Evolutionary conservation across 2,797 vertebrate genomes (phyloP).

Genomic region (Peromyscus attwateri): DNA sequence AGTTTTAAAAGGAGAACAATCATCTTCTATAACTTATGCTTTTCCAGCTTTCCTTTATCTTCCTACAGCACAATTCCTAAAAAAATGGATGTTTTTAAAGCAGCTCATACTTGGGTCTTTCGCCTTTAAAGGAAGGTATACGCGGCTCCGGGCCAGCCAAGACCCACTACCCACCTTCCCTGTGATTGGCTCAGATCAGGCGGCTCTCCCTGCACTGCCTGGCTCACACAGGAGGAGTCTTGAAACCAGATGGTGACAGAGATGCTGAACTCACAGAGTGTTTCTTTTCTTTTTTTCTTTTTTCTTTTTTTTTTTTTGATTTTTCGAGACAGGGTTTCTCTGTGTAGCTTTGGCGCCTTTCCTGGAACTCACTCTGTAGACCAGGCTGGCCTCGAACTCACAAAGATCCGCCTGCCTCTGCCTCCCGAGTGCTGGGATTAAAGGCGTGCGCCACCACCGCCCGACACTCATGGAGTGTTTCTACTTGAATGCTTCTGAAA

Average conservation of each 20-base stretch:
- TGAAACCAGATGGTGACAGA: background rate
- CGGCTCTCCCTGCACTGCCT: background rate
- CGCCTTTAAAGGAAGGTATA: background rate
- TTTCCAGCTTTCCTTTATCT: slow-evolving; percentile 31
- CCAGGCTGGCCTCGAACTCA: no score
- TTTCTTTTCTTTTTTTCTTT: no score
- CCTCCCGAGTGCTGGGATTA: no score
- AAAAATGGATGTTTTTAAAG: background rate
- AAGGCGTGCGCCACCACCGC: no score
- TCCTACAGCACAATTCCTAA: background rate
- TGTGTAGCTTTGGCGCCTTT: no score
- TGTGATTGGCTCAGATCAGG: background rate
- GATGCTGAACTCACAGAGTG: background rate
- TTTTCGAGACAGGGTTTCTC: no score
- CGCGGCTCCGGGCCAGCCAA: background rate
- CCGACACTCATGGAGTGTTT: background rate
- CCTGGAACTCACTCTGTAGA: no score
- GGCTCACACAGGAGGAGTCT: background rate
- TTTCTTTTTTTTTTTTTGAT: no score
- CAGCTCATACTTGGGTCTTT: background rate
- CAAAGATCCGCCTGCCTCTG: no score
- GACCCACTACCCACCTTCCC: background rate
- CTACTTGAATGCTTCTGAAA: slow-evolving; percentile 20
- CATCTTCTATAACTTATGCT: background rate
- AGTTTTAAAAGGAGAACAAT: background rate